Evolutionary conservation across 2,888 invertebrate genomes (phyloP).

Genomic region (Ditula angustiorana): DNA sequence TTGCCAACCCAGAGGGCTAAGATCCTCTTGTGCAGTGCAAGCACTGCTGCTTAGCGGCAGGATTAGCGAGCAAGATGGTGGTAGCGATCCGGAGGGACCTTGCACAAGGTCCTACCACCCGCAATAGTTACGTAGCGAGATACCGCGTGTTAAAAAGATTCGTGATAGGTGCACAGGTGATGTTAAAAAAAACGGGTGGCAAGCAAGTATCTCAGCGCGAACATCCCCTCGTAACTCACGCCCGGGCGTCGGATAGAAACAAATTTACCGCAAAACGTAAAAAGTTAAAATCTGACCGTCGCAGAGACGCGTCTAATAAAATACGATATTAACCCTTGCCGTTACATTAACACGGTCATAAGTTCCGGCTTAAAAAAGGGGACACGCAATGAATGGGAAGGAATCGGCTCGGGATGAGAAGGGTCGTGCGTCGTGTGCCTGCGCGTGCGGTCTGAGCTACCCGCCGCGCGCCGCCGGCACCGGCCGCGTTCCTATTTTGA

Average conservation of each 20-base stretch:
- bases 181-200: no score
- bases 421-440: constrained; percentile 58
- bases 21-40: no score
- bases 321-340: constrained; percentile 74
- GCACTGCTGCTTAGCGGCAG: no score
- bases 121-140: no score
- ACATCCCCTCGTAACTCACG: constrained; percentile 14
- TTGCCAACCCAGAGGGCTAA: no score
- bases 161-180: no score
- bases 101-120: no score
- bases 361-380: constrained; percentile 78
- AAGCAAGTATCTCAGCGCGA: background rate
- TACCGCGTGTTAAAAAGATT: no score
- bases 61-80: no score
- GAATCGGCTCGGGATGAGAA: constrained; percentile 59
- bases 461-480: background rate
- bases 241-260: constrained; percentile 28
- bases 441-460: constrained; percentile 22
- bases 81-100: no score
- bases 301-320: constrained; percentile 66
- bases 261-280: constrained; percentile 46
- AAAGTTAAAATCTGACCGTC: constrained; percentile 37
- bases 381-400: constrained; percentile 59
- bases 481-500: background rate
- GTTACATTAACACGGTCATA: constrained; percentile 77